Evolutionary conservation across 1,140 invertebrate genomes (phyloP).

Genomic region (Aphaenogaster ashmeadi): DNA sequence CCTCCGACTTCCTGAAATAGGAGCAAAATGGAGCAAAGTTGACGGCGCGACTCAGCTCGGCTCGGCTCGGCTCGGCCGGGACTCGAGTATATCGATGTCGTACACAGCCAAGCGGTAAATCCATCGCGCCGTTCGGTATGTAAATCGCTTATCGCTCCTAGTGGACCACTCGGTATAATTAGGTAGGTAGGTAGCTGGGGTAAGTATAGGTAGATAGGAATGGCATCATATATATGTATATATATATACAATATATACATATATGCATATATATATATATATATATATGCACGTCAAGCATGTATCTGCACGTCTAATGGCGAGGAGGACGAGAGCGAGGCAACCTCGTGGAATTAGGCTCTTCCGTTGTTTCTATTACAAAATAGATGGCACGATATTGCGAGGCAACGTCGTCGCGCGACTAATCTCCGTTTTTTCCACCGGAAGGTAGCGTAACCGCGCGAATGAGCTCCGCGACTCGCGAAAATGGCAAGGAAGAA

Average conservation of each 20-base stretch:
- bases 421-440: slow-evolving; percentile 74
- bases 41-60: slow-evolving; percentile 28
- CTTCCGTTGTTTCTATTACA: slow-evolving; percentile 88
- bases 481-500: slow-evolving; percentile 39
- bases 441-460: slow-evolving; percentile 58
- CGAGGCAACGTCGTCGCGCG: slow-evolving; percentile 76
- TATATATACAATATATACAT: neutral
- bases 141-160: slow-evolving; percentile 87
- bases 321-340: slow-evolving; percentile 75
- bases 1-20: slow-evolving; percentile 72
- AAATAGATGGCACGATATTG: slow-evolving; percentile 86
- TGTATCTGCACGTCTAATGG: slow-evolving; percentile 76
- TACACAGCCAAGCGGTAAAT: slow-evolving; percentile 80
- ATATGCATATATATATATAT: neutral
- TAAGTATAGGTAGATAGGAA: slow-evolving; percentile 81
- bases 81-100: slow-evolving; percentile 68
- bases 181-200: slow-evolving; percentile 79
- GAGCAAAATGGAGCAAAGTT: slow-evolving; percentile 74
- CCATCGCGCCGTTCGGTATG: slow-evolving; percentile 84
- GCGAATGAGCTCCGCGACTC: slow-evolving; percentile 44
- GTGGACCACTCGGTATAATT: slow-evolving; percentile 86
- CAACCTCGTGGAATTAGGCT: slow-evolving; percentile 85
- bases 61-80: slow-evolving; percentile 41
- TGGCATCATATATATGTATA: slow-evolving; percentile 68
- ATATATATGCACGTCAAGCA: slow-evolving; percentile 62